Base-by-base conservation (phyloP, 1,140 invertebrate genomes). In the Musca domestica region DNA sequence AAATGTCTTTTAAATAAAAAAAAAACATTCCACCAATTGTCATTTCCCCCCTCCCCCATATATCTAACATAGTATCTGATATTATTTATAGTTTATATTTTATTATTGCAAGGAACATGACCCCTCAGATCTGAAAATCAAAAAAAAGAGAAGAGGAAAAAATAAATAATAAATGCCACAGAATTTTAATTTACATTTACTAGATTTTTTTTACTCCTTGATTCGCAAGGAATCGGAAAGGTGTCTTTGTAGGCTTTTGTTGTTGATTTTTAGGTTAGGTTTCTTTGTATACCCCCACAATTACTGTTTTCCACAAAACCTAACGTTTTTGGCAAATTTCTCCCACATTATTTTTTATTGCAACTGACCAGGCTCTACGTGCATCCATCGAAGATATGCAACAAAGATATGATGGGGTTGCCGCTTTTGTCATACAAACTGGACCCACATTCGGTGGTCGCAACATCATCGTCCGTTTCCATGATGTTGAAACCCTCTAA, bases 361-460 rank as follows among this genome's bases (percentile, higher is more conserved):
- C 54, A 47, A 41, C 70, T 84, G 85, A 85, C 87, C 88, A 92
- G 90, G 89, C 89, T 83, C 84, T 88, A 81, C 87, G 85, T 82
- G 80, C 82, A 82, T 83, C 84, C 82, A 85, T 88, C 82, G 87
- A 89, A 82, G 84, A 85, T 83, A 84, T 83, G 83, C 85, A 83
- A 82, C 86, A 86, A 82, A 87, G 87, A 81, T 88, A 88, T 84
- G 87, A 87, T 84, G 84, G 85, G 78, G 85, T 91, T 83, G 84
- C 85, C 76, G 85, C 86, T 81, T n/a, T 84, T 87, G 76, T 89
- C 91, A 84, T 88, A 88, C 82, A 84, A 84, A 76, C 82, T 90
- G 84, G 91, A 92, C 85, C 90, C 91, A 74, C 87, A 90, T 87
- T 89, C 86, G 86, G 83, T 85, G 73, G 78, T 80, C 68, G 77